Conservation (phyloP, 1,140 invertebrate genomes). For the Bombus superbus region DNA sequence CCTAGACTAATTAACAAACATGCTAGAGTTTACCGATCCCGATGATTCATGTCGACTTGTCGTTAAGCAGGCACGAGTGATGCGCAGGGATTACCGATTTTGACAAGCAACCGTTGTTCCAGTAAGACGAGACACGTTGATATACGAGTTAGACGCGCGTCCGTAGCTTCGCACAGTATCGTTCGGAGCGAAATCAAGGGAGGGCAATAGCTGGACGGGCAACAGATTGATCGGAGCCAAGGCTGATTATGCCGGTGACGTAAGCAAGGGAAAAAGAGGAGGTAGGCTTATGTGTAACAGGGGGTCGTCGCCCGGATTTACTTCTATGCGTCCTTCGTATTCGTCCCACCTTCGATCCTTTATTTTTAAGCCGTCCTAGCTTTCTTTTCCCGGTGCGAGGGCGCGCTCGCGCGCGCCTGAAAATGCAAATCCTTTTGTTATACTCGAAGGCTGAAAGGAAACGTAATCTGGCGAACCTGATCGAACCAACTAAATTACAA, state of each 20-base stretch:
- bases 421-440: conserved; percentile 30
- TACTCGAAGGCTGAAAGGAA: neutral
- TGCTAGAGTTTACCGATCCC: conserved; percentile 8
- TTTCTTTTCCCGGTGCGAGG: neutral
- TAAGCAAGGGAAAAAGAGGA: conserved; percentile 48
- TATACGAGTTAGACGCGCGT: conserved; percentile 50
- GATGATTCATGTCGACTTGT: conserved; percentile 60
- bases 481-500: neutral
- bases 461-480: neutral
- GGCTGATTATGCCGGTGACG: conserved; percentile 71
- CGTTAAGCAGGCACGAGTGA: conserved; percentile 31
- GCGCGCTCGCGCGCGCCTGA: neutral
- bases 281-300: conserved; percentile 61
- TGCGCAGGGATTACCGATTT: conserved; percentile 63
- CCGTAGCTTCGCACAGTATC: conserved; percentile 43
- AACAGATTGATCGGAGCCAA: conserved; percentile 72
- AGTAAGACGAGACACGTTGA: conserved; percentile 64
- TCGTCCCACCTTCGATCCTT: conserved; percentile 25
- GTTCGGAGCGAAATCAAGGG: conserved; percentile 36
- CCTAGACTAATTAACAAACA: neutral
- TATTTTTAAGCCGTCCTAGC: neutral
- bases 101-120: conserved; percentile 56
- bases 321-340: conserved; percentile 41
- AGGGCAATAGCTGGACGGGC: conserved; percentile 59
- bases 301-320: conserved; percentile 67